Evolutionary conservation across 2,113 vertebrate genomes (phyloP).

Genomic region (Nymphicus hollandicus): DNA sequence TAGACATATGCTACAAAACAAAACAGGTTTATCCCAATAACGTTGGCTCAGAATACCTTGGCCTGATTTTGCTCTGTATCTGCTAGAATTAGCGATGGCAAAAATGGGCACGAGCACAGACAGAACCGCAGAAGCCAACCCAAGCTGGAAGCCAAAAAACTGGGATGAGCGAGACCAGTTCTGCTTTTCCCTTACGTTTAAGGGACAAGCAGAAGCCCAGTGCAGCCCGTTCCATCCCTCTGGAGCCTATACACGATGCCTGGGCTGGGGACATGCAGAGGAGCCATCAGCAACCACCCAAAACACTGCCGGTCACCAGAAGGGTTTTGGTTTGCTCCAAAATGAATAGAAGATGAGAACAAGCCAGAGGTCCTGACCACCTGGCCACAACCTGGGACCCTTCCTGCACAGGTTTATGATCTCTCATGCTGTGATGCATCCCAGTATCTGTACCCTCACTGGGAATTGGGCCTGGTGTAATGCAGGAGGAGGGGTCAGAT

Average conservation of each 20-base stretch:
- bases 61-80: not conserved
- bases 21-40: not conserved
- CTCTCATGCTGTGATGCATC: not conserved
- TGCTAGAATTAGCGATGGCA: not conserved
- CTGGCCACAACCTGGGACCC: not conserved
- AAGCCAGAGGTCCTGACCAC: not conserved
- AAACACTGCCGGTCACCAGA: not conserved
- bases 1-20: not conserved
- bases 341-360: not conserved
- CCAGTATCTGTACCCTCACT: fast-evolving
- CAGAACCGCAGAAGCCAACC: not conserved
- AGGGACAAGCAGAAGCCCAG: not conserved
- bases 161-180: not conserved
- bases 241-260: not conserved
- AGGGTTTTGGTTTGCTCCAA: not conserved
- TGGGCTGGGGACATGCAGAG: not conserved
- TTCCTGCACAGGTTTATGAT: not conserved
- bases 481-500: not conserved
- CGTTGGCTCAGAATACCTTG: not conserved
- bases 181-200: fast-evolving
- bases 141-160: not conserved
- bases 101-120: not conserved
- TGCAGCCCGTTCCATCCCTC: not conserved
- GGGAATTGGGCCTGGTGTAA: not conserved
- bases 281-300: not conserved